These are phyloP conservation scores for Diarsia mendica DNA, from an alignment of 2,888 invertebrate species.

Conservation along the genomic window DNA sequence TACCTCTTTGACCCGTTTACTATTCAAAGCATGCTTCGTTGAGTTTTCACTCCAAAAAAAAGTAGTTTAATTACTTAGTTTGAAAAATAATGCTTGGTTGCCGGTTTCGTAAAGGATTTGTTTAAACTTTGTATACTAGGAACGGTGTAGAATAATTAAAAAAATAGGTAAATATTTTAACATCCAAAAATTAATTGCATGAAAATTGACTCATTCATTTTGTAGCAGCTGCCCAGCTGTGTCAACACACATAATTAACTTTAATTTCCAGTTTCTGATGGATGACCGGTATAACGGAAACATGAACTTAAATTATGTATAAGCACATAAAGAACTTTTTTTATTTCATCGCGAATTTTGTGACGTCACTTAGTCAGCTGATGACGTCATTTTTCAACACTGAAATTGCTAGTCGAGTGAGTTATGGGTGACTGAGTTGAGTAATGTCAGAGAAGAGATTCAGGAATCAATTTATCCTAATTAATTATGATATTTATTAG, in stretches of 20 bases:
- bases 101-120: no score
- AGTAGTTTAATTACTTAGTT: no score
- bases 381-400: constrained; percentile 40
- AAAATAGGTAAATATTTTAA: constrained; percentile 12
- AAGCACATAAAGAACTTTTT: constrained; percentile 32
- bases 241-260: constrained; percentile 43
- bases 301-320: constrained; percentile 30
- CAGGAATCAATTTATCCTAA: background rate
- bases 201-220: constrained; percentile 42
- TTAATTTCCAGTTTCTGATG: constrained; percentile 40
- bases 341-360: constrained; percentile 13
- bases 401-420: constrained; percentile 47
- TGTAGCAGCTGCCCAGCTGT: constrained; percentile 39
- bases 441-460: constrained; percentile 2
- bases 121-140: background rate
- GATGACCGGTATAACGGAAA: constrained; percentile 18
- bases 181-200: constrained; percentile 15
- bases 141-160: background rate
- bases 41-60: no score
- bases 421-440: constrained; percentile 33
- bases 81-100: no score
- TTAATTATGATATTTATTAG: no score
- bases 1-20: no score
- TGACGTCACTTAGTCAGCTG: constrained; percentile 36
- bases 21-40: no score